These are phyloP conservation scores for Euwallacea fornicatus DNA, from an alignment of 1,140 invertebrate genomes.

Conservation along the genomic window DNA sequence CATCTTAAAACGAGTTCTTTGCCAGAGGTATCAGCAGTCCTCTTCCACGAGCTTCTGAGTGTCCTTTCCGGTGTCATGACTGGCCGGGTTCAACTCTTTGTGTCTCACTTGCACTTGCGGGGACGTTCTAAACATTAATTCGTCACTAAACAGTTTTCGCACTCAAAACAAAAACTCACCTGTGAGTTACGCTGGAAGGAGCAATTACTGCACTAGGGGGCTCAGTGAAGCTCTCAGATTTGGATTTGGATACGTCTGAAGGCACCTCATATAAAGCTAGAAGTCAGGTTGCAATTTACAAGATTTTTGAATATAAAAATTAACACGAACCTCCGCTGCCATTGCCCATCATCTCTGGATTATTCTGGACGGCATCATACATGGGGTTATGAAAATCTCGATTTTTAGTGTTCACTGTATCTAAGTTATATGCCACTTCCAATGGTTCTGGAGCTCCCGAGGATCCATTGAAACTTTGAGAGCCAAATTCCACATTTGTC, in stretches of 20 bases:
- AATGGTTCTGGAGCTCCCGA: slow-evolving; percentile 54
- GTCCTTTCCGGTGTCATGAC: slow-evolving; percentile 87
- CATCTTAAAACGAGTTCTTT: slow-evolving; percentile 23
- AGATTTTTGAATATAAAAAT: not conserved
- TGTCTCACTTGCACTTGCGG: slow-evolving; percentile 73
- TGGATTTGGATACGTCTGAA: slow-evolving; percentile 69
- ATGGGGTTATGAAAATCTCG: slow-evolving; percentile 95
- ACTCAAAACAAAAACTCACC: slow-evolving; percentile 42
- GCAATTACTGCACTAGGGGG: slow-evolving; percentile 72
- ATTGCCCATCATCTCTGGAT: slow-evolving; percentile 60
- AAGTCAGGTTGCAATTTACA: slow-evolving; percentile 13
- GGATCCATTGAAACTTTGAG: slow-evolving; percentile 58
- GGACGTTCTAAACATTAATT: slow-evolving; percentile 55
- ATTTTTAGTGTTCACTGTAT: slow-evolving; percentile 71
- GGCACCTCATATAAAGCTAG: slow-evolving; percentile 76
- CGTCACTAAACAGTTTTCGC: not conserved
- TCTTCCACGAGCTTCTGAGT: slow-evolving; percentile 88
- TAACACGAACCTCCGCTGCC: slow-evolving; percentile 55
- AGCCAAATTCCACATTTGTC: slow-evolving; percentile 89
- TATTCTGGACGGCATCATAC: slow-evolving; percentile 81
- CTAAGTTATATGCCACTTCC: slow-evolving; percentile 77
- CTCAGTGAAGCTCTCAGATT: slow-evolving; percentile 58
- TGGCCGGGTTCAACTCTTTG: slow-evolving; percentile 78
- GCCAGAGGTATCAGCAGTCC: slow-evolving; percentile 59
- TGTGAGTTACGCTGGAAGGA: slow-evolving; percentile 78